Evolutionary conservation across 2,113 vertebrate species (phyloP).

Genomic region (Catharus fuscescens): DNA sequence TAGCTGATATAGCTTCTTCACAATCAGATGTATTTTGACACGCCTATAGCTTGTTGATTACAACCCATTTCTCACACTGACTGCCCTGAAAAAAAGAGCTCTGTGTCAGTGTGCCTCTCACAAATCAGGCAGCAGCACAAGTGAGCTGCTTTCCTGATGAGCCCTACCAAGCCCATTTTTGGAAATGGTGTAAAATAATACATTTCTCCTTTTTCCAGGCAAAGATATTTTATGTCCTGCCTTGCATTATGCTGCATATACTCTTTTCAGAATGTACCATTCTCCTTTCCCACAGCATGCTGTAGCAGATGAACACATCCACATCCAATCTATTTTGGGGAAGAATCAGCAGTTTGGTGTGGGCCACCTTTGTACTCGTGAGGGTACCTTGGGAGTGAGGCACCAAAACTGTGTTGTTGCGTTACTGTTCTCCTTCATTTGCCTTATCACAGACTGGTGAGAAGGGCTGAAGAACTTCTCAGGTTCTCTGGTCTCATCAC

Average conservation of each 20-base stretch:
- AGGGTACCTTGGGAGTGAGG: neutral
- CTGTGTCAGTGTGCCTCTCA: neutral
- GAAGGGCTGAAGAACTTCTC: neutral
- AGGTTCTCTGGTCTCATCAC: neutral
- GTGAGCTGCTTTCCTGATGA: neutral
- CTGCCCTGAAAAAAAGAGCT: neutral
- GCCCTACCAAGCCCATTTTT: neutral
- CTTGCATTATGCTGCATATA: neutral
- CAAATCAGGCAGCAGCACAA: neutral
- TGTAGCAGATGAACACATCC: neutral
- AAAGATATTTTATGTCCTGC: neutral
- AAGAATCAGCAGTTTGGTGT: neutral
- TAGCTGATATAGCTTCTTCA: neutral
- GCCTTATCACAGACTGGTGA: neutral
- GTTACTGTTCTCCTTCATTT: neutral
- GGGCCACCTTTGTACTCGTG: neutral
- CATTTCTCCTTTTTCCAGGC: neutral
- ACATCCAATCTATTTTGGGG: neutral
- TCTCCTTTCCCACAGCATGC: neutral
- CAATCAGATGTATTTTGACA: slow-evolving; percentile 11
- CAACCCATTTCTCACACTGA: neutral
- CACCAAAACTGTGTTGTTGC: neutral
- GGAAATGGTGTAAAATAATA: neutral
- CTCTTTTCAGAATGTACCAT: neutral
- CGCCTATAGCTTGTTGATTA: neutral